phyloP scores from a whole-genome alignment of 2,888 invertebrate genomes.

The Watsonalla cultraria region DNA sequence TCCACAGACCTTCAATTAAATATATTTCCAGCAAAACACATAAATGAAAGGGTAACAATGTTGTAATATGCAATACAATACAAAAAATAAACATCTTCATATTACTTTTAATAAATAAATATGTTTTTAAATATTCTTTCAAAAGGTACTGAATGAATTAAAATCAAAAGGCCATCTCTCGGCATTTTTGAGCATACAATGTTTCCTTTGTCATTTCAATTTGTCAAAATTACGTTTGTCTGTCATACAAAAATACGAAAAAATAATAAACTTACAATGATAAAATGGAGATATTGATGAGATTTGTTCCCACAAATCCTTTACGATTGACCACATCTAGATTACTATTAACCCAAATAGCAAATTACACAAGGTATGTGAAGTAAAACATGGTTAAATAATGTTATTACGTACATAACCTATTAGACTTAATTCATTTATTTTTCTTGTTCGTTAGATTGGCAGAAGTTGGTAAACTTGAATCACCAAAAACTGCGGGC shows the following conservation, averaged over 20 bases:
- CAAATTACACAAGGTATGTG: slow-evolving; percentile 65
- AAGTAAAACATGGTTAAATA: slow-evolving; percentile 8
- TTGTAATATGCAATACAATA: too few relatives aligned
- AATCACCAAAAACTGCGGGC: slow-evolving; percentile 90
- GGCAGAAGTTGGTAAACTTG: slow-evolving; percentile 95
- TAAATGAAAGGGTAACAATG: too few relatives aligned
- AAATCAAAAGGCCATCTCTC: too few relatives aligned
- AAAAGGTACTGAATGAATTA: too few relatives aligned
- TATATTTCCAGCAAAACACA: too few relatives aligned
- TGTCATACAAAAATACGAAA: slow-evolving; percentile 58
- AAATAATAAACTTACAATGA: slow-evolving; percentile 64
- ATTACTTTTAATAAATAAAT: too few relatives aligned
- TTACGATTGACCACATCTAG: slow-evolving; percentile 57
- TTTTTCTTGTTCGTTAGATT: slow-evolving; percentile 78
- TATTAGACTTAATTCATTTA: slow-evolving; percentile 17
- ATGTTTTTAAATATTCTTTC: too few relatives aligned
- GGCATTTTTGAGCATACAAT: background rate
- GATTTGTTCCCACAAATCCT: slow-evolving; percentile 60
- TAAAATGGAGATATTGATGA: slow-evolving; percentile 75
- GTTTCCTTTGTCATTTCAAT: slow-evolving; percentile 4
- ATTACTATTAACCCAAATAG: slow-evolving; percentile 62
- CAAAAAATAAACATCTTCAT: too few relatives aligned
- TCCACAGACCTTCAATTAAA: too few relatives aligned
- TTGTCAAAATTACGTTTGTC: slow-evolving; percentile 9
- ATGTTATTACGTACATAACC: slow-evolving; percentile 59